Conservation (phyloP, 2,888 invertebrate species). For the Melanchra persicariae region DNA sequence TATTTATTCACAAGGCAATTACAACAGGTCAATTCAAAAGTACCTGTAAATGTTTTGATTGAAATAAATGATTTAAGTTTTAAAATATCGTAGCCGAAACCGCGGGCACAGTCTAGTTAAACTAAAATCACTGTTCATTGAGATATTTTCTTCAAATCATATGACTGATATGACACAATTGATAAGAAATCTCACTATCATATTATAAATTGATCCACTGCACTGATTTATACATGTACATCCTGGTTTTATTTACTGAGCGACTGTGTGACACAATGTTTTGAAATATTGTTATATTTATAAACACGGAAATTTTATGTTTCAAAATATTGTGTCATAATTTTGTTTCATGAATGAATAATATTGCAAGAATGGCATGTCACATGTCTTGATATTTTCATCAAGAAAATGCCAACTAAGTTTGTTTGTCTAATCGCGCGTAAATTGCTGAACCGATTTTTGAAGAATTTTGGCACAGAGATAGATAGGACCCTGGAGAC, state of each 20-base stretch:
- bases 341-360: not conserved
- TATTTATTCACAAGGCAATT: too few species aligned
- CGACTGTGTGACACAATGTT: not conserved
- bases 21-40: too few species aligned
- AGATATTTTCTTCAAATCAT: constrained; percentile 3
- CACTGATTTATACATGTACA: not conserved
- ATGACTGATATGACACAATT: constrained; percentile 25
- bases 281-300: not conserved
- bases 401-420: too few species aligned
- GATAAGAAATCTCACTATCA: constrained; percentile 1
- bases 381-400: too few species aligned
- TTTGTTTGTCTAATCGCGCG: too few species aligned
- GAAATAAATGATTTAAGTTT: too few species aligned
- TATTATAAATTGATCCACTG: constrained; percentile 16
- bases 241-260: not conserved
- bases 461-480: too few species aligned
- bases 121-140: not conserved
- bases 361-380: too few species aligned
- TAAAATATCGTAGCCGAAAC: not conserved
- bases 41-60: too few species aligned
- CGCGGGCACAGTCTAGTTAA: not conserved
- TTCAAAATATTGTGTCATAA: not conserved
- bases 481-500: too few species aligned
- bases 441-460: too few species aligned
- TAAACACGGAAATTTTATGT: not conserved